Evolutionary conservation across 2,113 vertebrate species (phyloP).

Genomic region (Pygoscelis antarcticus): DNA sequence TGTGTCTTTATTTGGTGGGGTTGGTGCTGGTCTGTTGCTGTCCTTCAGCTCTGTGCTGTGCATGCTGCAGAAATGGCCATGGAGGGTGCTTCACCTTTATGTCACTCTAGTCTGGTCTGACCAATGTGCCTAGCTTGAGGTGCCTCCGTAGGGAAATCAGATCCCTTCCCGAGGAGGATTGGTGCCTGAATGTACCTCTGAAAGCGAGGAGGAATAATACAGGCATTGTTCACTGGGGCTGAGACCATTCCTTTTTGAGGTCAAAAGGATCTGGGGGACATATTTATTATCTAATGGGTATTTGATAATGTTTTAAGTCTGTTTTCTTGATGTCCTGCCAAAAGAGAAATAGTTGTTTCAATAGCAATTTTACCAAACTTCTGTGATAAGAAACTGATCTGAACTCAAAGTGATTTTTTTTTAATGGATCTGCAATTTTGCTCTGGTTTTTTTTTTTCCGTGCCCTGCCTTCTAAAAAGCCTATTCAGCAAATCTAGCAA

Average conservation of each 20-base stretch:
- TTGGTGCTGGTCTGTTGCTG: background rate
- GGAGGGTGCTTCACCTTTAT: background rate
- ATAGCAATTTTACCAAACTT: background rate
- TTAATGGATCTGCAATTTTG: background rate
- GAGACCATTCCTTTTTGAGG: background rate
- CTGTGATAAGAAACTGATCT: background rate
- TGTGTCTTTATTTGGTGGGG: fast-evolving
- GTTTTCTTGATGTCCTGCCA: background rate
- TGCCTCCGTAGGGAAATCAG: background rate
- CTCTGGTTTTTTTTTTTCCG: fast-evolving
- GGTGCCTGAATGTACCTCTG: background rate
- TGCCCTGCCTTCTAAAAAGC: background rate
- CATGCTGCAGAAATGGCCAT: background rate
- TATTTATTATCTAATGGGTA: background rate
- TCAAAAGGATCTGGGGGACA: background rate
- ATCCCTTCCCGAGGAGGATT: fast-evolving
- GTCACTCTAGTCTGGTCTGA: background rate
- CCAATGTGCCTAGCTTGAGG: background rate
- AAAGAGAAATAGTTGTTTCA: conserved; percentile 2
- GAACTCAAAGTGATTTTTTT: background rate
- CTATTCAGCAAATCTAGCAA: background rate
- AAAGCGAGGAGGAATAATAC: background rate
- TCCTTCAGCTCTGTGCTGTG: background rate
- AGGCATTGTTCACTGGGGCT: fast-evolving
- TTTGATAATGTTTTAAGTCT: background rate